These are phyloP conservation scores for Gadopsis bispinosus DNA, from an alignment of 2,797 vertebrate species.

Conservation along the genomic window DNA sequence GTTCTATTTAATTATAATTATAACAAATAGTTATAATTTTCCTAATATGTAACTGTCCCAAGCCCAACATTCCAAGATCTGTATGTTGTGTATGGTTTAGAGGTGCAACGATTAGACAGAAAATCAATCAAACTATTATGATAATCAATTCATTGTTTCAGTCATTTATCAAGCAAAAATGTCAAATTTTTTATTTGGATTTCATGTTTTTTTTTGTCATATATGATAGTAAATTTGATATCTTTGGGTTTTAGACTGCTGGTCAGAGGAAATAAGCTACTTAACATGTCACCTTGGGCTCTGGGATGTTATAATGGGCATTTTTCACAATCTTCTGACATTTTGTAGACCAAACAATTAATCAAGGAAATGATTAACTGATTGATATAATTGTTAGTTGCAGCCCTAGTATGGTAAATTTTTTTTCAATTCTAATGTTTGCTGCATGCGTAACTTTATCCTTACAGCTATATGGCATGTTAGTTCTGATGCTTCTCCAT, in stretches of 20 bases:
- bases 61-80: neutral
- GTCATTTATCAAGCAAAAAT: neutral
- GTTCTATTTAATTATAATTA: no score
- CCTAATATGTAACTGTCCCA: neutral
- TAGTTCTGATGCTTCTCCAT: neutral
- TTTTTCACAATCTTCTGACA: neutral
- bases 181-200: neutral
- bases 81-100: neutral
- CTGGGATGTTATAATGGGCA: neutral
- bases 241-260: neutral
- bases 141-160: neutral
- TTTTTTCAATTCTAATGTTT: neutral
- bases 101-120: neutral
- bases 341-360: neutral
- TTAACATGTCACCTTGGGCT: neutral
- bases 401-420: neutral
- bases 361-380: neutral
- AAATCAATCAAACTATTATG: neutral
- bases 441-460: slow-evolving; percentile 18
- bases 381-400: neutral
- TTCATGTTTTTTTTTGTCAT: neutral
- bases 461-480: neutral
- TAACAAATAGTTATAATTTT: neutral
- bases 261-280: neutral
- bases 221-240: neutral